Percentiles rank a stretch among this genome's conserved stretches.
Evolutionary conservation across 2,113 vertebrate genomes (phyloP).

Genomic region (Chaetodon trifascialis): DNA sequence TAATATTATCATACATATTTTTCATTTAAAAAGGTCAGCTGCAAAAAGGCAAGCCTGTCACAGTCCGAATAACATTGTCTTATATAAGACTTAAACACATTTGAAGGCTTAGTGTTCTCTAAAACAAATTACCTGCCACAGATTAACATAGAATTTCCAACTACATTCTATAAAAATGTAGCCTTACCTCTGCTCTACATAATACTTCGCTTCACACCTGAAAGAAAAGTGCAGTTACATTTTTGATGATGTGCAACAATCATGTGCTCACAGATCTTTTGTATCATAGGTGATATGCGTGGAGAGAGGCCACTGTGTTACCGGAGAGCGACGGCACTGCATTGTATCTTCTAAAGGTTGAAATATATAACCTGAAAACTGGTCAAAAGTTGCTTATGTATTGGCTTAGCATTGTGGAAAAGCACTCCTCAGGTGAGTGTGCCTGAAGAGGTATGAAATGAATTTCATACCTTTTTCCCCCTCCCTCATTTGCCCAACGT

Average conservation of each 20-base stretch:
- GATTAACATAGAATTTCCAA: not conserved
- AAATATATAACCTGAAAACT: conserved; percentile 45
- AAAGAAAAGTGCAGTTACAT: not conserved
- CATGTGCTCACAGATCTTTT: not conserved
- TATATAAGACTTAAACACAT: conserved; percentile 31
- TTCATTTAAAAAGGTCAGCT: conserved; percentile 35
- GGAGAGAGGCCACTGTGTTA: not conserved
- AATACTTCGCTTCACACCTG: not conserved
- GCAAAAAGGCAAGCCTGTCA: conserved; percentile 35
- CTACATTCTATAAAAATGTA: not conserved
- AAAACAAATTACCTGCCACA: not conserved
- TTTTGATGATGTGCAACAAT: not conserved
- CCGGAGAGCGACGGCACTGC: conserved; percentile 2
- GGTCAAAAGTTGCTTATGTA: conserved; percentile 71
- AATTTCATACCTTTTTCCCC: conserved; percentile 97
- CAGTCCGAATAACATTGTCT: conserved; percentile 18
- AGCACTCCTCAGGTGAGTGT: conserved; percentile 81
- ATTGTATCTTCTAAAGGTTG: conserved; percentile 26
- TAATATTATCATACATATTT: conserved; percentile 31
- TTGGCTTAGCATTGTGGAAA: conserved; percentile 67
- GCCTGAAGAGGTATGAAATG: conserved; percentile 99
- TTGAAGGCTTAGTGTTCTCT: not conserved
- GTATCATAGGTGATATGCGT: not conserved
- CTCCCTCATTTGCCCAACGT: conserved; percentile 91
- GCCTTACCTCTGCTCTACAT: too few relatives aligned